A percentile compares a stretch with the other conserved stretches of the same genome.
These are phyloP conservation scores for Ancistrus triradiatus DNA, from an alignment of 2,113 vertebrate genomes.

Conservation along the genomic window DNA sequence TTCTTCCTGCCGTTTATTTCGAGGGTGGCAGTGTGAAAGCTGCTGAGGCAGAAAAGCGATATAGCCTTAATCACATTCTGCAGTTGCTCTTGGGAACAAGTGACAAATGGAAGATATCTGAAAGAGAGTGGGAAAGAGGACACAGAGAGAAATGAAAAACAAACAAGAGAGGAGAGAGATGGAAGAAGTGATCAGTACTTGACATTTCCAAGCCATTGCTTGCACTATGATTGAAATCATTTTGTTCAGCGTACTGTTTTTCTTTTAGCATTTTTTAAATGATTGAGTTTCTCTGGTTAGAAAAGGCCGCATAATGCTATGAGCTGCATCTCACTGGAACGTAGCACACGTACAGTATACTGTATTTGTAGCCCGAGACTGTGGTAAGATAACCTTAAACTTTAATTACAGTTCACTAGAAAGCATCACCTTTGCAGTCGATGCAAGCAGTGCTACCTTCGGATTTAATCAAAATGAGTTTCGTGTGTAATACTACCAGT, in stretches of 20 bases:
- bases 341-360: no score
- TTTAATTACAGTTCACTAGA: no score
- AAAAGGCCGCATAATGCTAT: no score
- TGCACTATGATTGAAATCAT: background rate
- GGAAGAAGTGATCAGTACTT: background rate
- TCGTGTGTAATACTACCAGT: no score
- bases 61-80: constrained; percentile 19
- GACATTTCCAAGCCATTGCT: background rate
- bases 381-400: no score
- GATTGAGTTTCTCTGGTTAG: no score
- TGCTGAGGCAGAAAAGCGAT: constrained; percentile 12
- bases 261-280: no score
- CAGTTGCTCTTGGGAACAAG: constrained; percentile 1
- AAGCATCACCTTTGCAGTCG: no score
- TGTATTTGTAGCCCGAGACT: no score
- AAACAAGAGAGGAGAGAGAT: background rate
- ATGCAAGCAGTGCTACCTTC: no score
- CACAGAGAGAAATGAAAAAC: background rate
- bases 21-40: background rate
- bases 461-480: no score
- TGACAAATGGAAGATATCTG: background rate
- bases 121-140: background rate
- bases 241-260: background rate
- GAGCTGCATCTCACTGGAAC: no score
- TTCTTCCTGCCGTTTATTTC: background rate